These are phyloP conservation scores for Amblyraja radiata DNA, from an alignment of 2,797 vertebrate genomes.

Conservation along the genomic window DNA sequence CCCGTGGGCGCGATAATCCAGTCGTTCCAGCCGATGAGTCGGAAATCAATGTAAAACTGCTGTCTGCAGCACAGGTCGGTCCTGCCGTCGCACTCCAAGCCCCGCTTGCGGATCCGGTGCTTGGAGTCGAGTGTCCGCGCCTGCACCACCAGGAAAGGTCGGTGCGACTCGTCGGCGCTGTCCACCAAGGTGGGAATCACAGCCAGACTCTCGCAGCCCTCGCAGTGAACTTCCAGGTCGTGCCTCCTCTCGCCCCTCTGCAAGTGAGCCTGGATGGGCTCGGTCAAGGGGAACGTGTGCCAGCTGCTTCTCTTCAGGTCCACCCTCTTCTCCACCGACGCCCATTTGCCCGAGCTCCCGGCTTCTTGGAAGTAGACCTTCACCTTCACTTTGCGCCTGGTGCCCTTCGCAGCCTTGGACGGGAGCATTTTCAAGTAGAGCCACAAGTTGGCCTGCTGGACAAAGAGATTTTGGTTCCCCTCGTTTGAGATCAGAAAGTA, in stretches of 20 bases:
- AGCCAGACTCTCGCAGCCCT: conserved; percentile 74
- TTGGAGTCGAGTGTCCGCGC: conserved; percentile 77
- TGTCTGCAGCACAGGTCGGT: conserved; percentile 91
- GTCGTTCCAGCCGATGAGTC: conserved; percentile 95
- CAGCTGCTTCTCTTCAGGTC: conserved; percentile 93
- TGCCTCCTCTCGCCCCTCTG: conserved; percentile 79
- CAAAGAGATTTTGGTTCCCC: conserved; percentile 90
- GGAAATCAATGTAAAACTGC: conserved; percentile 98
- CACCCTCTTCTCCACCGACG: conserved; percentile 84
- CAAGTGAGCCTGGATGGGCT: conserved; percentile 77
- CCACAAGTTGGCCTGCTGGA: conserved; percentile 92
- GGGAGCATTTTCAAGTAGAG: conserved; percentile 88
- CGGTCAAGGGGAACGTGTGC: conserved; percentile 91
- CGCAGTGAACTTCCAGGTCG: conserved; percentile 86
- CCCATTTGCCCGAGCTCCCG: conserved; percentile 66
- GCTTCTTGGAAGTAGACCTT: conserved; percentile 84
- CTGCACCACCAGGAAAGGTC: conserved; percentile 91
- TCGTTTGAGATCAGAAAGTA: conserved; percentile 92
- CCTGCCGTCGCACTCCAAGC: conserved; percentile 88
- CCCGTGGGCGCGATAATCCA: conserved; percentile 98
- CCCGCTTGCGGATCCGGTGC: conserved; percentile 91
- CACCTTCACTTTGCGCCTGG: conserved; percentile 80
- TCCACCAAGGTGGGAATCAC: conserved; percentile 80
- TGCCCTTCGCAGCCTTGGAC: conserved; percentile 75
- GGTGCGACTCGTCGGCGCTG: conserved; percentile 77